These are phyloP conservation scores for Alexandromys fortis DNA, from an alignment of 2,113 vertebrate genomes.

Conservation along the genomic window DNA sequence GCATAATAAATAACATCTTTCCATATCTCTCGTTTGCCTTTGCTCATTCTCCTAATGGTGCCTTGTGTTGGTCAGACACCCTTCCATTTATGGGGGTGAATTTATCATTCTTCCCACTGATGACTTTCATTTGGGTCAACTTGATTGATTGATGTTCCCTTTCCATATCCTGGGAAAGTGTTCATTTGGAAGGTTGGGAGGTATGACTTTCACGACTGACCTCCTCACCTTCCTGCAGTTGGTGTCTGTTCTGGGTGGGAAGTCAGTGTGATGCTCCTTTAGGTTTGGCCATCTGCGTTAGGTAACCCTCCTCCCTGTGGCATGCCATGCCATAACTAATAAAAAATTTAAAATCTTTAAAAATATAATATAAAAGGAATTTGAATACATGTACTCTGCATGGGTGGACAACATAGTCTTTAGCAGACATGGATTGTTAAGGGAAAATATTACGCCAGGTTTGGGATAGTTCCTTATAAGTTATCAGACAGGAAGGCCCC, in stretches of 20 bases:
- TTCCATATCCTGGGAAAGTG: rapidly evolving
- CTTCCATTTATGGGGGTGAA: not conserved
- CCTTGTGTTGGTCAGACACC: not conserved
- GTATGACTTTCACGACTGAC: not conserved
- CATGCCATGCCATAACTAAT: rapidly evolving
- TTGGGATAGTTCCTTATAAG: not conserved
- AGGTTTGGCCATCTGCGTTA: not conserved
- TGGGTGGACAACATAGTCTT: not conserved
- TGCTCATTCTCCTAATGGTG: not conserved
- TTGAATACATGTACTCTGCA: not conserved
- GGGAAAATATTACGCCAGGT: not conserved
- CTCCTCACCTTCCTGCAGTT: not conserved
- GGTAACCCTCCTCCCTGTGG: not conserved
- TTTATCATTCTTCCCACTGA: not conserved
- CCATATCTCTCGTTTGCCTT: not conserved
- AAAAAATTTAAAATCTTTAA: not conserved
- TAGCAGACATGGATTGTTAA: not conserved
- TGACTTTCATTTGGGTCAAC: not conserved
- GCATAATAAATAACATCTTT: not conserved
- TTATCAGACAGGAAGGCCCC: not conserved
- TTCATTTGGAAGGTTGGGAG: not conserved
- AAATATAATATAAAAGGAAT: not conserved
- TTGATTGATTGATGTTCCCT: not conserved
- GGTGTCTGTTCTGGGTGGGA: not conserved
- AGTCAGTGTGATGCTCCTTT: not conserved